A percentile compares a stretch with the other conserved stretches of the same genome.
These are phyloP conservation scores for Lasioglossum albipes DNA, from an alignment of 1,140 invertebrate species.

Conservation along the genomic window DNA sequence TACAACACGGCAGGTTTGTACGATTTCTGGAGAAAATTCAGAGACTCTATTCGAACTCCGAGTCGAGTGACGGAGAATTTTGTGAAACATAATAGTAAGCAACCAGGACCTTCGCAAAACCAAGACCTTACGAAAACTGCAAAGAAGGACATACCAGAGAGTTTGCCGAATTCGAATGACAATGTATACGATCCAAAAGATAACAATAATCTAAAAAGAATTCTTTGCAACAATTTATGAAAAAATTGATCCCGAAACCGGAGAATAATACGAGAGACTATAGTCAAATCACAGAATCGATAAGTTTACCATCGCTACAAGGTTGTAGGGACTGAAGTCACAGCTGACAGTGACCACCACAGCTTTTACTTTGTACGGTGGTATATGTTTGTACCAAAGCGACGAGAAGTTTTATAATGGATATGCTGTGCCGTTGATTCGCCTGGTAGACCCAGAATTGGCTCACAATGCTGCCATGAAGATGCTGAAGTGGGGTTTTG, in stretches of 20 bases:
- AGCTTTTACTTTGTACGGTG: conserved; percentile 82
- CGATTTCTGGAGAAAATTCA: conserved; percentile 84
- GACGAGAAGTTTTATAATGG: conserved; percentile 90
- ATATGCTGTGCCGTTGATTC: conserved; percentile 85
- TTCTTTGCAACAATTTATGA: conserved; percentile 26
- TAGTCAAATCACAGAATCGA: conserved; percentile 1
- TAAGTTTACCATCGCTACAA: conserved; percentile 46
- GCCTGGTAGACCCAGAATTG: conserved; percentile 86
- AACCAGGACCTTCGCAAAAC: background rate
- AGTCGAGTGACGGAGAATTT: conserved; percentile 4
- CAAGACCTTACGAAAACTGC: background rate
- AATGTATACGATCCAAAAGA: background rate
- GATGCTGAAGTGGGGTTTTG: conserved; percentile 87
- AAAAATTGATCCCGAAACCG: conserved; percentile 26
- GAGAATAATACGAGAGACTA: conserved; percentile 28
- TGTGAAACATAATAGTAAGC: background rate
- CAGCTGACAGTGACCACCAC: conserved; percentile 68
- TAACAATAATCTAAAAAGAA: conserved; percentile 17
- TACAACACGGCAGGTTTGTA: conserved; percentile 81
- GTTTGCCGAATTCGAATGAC: background rate
- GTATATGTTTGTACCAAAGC: conserved; percentile 84
- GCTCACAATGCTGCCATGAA: conserved; percentile 89
- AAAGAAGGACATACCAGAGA: background rate
- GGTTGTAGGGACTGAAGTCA: conserved; percentile 67
- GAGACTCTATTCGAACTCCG: conserved; percentile 75